Base-by-base conservation (phyloP, 37 sponge, comb jelly and placozoan species). In the Axinella damicornis region DNA sequence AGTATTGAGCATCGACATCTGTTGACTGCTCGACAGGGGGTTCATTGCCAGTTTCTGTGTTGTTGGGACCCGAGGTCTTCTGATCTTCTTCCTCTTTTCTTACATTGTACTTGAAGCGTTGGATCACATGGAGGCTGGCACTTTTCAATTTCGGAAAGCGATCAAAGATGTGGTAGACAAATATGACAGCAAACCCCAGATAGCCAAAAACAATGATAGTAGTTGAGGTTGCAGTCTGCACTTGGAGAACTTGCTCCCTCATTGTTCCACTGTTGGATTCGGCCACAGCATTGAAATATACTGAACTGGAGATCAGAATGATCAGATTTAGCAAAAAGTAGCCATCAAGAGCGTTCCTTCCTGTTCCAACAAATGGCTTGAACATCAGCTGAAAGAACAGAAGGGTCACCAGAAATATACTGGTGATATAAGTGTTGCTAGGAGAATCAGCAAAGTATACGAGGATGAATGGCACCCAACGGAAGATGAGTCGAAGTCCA, bases 121-220 rank as follows among this genome's bases (percentile, higher is more conserved):
- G n/a, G n/a, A n/a, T n/a, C n/a, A n/a, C n/a, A n/a, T n/a, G n/a
- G n/a, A n/a, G n/a, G n/a, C n/a, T n/a, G n/a, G n/a, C n/a, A n/a
- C n/a, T n/a, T n/a, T n/a, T n/a, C n/a, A n/a, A n/a, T n/a, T n/a
- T 75, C 16, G 78, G 78, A 58, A 77, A 77, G 38, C 41, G 63
- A 1, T 34, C 63, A 19, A 62, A 63, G 2, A 77, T 24, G 21
- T 36, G 65, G 65, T 77, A 77, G 27, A 77, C 16, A 20, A 61
- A 61, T 22, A 77, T 46, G 18, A 13, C 65, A 17, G 30, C 39
- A 19, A 77, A 34, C 6, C 20, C 46, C 41, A 63, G 24, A 34
- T 39, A 77, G 15, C 61, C 64, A 11, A 77, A 39, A 1, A 77
- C 4, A 9, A 46, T 46, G 46, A 46, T 12, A 46, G 9, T 9